phyloP scores from a whole-genome alignment of 2,113 vertebrate genomes.

The Calypte anna region DNA sequence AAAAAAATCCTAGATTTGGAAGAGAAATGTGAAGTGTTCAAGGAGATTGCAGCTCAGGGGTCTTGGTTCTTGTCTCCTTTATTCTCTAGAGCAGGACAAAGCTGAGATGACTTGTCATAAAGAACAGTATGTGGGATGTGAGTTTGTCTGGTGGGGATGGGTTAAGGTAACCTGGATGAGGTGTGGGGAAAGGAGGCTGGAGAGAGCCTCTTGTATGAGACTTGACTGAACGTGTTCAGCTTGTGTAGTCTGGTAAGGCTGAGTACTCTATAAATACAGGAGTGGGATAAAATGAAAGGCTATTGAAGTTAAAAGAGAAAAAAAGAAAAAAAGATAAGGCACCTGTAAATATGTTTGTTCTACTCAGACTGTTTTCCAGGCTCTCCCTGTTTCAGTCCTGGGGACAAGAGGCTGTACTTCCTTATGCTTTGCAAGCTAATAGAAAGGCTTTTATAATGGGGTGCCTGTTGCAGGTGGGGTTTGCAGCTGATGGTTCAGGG shows the following conservation, averaged over 20 bases:
- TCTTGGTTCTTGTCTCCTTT: neutral
- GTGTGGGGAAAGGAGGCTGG: neutral
- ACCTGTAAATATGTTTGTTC: neutral
- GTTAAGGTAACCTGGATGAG: neutral
- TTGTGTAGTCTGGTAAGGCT: neutral
- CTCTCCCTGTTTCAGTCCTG: neutral
- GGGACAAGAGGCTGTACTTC: neutral
- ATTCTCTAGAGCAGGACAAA: neutral
- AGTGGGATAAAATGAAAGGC: neutral
- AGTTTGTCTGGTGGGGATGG: neutral
- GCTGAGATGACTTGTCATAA: neutral
- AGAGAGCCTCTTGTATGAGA: neutral
- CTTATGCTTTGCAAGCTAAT: neutral
- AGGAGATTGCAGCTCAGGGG: neutral
- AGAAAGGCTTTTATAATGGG: neutral
- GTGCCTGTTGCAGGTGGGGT: neutral
- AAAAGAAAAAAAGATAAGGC: neutral
- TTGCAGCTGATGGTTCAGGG: neutral
- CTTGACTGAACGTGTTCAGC: neutral
- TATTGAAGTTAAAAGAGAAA: neutral
- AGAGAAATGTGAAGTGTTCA: neutral
- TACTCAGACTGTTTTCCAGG: neutral
- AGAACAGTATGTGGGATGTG: neutral
- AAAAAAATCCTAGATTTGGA: neutral
- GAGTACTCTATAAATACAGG: neutral